Conservation (phyloP, 2,797 vertebrate species). For the Sphenodon punctatus region DNA sequence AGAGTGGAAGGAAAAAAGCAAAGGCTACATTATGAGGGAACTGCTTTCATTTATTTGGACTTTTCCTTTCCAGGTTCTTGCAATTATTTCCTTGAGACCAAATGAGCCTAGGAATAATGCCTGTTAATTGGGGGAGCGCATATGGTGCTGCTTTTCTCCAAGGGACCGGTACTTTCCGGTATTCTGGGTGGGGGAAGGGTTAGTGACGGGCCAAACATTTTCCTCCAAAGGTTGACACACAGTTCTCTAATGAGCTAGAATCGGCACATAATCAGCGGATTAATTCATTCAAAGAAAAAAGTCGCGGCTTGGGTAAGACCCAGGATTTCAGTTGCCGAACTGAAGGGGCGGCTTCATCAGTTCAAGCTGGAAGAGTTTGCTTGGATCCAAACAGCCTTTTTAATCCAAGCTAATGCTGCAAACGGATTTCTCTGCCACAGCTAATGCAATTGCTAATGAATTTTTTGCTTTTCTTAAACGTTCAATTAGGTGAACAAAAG, state of each 20-base stretch:
- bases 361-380: not conserved
- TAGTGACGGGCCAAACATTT: no score
- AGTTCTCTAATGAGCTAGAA: slow-evolving; percentile 34
- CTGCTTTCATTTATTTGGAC: slow-evolving; percentile 27
- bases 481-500: not conserved
- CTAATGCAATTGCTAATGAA: slow-evolving; percentile 17
- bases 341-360: not conserved
- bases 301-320: not conserved
- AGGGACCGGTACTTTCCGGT: accelerated
- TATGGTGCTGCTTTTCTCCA: not conserved
- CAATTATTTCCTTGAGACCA: slow-evolving; percentile 44
- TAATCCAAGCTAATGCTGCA: not conserved
- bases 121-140: slow-evolving; percentile 50
- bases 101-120: slow-evolving; percentile 20
- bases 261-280: not conserved
- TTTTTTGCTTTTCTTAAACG: not conserved
- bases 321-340: slow-evolving; percentile 17
- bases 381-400: not conserved
- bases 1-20: slow-evolving; percentile 11
- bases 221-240: not conserved
- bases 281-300: slow-evolving; percentile 41
- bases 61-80: slow-evolving; percentile 20
- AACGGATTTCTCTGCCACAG: not conserved
- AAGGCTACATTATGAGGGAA: not conserved
- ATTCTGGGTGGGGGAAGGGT: not conserved